A percentile compares a stretch with the other conserved stretches of the same genome.
These are phyloP conservation scores for Esperia sulphurella DNA, from an alignment of 2,888 invertebrate genomes.

Conservation along the genomic window DNA sequence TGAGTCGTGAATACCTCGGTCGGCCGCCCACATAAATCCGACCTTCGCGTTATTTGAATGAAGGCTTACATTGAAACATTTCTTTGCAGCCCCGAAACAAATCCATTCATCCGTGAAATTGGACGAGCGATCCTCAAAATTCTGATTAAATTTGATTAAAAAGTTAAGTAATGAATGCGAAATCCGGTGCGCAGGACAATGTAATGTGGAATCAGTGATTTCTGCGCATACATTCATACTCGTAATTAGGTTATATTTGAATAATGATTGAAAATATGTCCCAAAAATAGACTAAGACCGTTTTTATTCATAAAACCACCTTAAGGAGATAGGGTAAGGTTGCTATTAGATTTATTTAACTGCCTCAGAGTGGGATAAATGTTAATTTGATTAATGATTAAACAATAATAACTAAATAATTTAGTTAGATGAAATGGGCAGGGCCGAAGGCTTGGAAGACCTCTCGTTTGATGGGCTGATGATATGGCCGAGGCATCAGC, in stretches of 20 bases:
- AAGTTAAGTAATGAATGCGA: conserved; percentile 63
- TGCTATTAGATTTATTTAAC: too few species aligned
- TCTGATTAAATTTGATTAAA: conserved; percentile 66
- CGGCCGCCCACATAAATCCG: conserved; percentile 53
- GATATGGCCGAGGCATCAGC: too few species aligned
- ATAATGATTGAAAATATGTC: too few species aligned
- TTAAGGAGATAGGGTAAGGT: too few species aligned
- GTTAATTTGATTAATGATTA: too few species aligned
- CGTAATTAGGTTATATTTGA: neutral
- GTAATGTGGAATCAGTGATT: conserved; percentile 23
- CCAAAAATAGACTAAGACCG: too few species aligned
- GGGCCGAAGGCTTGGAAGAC: too few species aligned
- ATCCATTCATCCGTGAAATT: conserved; percentile 68
- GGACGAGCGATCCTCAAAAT: conserved; percentile 64
- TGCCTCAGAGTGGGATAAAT: too few species aligned
- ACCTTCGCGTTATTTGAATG: conserved; percentile 61
- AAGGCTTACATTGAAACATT: conserved; percentile 67
- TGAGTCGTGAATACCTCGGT: conserved; percentile 52
- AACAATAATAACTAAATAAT: too few species aligned
- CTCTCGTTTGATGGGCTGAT: too few species aligned
- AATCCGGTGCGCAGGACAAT: conserved; percentile 46
- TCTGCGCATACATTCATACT: conserved; percentile 4
- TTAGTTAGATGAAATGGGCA: too few species aligned
- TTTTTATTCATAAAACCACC: too few species aligned
- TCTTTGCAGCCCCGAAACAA: conserved; percentile 66